Conservation (phyloP, 1,140 invertebrate species). For the Papilio dardanus region DNA sequence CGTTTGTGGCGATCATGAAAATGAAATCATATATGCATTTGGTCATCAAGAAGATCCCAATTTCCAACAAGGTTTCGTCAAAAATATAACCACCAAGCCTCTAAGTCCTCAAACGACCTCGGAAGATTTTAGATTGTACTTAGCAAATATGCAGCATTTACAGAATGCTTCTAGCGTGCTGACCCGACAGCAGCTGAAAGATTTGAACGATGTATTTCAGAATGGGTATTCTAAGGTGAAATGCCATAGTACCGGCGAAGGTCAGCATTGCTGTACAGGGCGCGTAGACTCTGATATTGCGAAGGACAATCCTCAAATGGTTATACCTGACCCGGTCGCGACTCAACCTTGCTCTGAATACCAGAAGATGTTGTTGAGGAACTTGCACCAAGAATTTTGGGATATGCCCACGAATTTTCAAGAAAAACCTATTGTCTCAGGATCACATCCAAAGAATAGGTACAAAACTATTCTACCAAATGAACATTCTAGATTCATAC, state of each 20-base stretch:
- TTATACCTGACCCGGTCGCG: conserved; percentile 67
- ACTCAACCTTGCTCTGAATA: conserved; percentile 77
- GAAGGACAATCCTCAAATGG: conserved; percentile 74
- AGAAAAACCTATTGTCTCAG: conserved; percentile 92
- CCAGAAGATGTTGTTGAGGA: conserved; percentile 88
- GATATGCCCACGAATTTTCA: conserved; percentile 95
- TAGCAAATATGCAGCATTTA: conserved; percentile 87
- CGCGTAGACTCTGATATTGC: conserved; percentile 55
- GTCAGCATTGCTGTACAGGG: conserved; percentile 66
- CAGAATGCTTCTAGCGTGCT: conserved; percentile 86
- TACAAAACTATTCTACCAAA: conserved; percentile 95
- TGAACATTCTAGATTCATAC: conserved; percentile 89
- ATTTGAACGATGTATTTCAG: conserved; percentile 83
- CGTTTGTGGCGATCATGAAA: conserved; percentile 77
- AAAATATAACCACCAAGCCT: conserved; percentile 85
- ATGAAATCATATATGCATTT: conserved; percentile 79
- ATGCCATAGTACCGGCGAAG: conserved; percentile 60
- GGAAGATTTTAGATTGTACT: conserved; percentile 86
- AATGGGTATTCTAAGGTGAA: conserved; percentile 78
- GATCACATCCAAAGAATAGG: conserved; percentile 94
- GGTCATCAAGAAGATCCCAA: conserved; percentile 72
- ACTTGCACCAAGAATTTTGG: conserved; percentile 95
- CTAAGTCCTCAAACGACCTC: conserved; percentile 84
- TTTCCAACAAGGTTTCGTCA: conserved; percentile 68
- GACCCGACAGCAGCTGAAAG: conserved; percentile 80